These are phyloP conservation scores for Tolypeutes matacus DNA, from an alignment of 2,797 vertebrate genomes.

Conservation along the genomic window DNA sequence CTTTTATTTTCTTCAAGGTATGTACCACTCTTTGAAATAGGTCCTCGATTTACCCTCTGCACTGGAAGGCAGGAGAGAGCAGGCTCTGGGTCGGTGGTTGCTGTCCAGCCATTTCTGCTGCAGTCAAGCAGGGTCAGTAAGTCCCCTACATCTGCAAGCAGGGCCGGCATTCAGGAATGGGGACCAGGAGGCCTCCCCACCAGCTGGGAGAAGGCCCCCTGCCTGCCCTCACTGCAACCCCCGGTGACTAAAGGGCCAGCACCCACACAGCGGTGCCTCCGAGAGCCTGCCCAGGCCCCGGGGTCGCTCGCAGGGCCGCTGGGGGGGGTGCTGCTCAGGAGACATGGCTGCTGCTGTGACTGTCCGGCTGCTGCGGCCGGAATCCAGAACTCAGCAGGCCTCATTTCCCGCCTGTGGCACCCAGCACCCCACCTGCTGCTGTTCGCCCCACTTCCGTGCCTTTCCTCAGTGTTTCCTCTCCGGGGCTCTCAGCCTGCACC, in stretches of 20 bases:
- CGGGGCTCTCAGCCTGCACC: neutral
- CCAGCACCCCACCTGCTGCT: neutral
- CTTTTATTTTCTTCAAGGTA: neutral
- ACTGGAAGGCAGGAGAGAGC: neutral
- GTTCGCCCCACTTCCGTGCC: neutral
- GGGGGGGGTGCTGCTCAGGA: no score
- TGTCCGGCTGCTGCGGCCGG: neutral
- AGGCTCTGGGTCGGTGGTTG: no score
- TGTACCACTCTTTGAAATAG: neutral
- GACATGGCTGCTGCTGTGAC: rapidly evolving
- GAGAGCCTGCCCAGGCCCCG: neutral
- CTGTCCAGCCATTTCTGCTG: no score
- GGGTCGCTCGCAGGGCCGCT: neutral
- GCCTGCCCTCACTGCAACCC: neutral
- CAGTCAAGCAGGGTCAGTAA: no score
- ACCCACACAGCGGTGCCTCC: no score
- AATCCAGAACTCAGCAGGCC: neutral
- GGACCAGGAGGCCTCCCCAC: neutral
- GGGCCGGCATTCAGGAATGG: no score
- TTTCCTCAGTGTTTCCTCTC: neutral
- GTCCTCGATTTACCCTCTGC: neutral
- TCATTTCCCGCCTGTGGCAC: neutral
- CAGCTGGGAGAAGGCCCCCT: neutral
- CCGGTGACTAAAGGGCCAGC: neutral
- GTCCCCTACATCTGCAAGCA: no score